These are phyloP conservation scores for Antedon mediterranea DNA, from an alignment of 53 echinoderm and acorn worm species.

Conservation along the genomic window DNA sequence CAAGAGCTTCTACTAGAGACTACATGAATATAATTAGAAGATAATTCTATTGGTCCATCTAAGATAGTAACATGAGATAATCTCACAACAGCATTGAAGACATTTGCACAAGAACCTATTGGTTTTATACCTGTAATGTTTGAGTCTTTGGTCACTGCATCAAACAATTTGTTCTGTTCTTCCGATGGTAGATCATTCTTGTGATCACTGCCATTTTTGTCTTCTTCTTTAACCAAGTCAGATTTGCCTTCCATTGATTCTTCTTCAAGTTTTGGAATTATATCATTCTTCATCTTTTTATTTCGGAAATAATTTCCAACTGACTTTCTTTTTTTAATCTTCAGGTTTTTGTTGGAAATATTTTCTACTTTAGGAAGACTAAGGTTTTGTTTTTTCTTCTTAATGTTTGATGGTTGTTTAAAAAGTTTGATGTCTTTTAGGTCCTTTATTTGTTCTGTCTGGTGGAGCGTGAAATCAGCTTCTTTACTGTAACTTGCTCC, in stretches of 20 bases:
- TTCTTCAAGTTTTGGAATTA: background rate
- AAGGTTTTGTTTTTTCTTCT: conserved; percentile 2
- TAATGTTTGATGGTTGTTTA: background rate
- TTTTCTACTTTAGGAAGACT: background rate
- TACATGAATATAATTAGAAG: too few relatives aligned
- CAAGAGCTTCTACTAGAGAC: too few relatives aligned
- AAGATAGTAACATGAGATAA: too few relatives aligned
- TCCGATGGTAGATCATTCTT: background rate
- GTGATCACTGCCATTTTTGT: background rate
- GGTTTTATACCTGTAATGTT: background rate
- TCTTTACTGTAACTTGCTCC: conserved; percentile 6
- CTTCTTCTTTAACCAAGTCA: background rate
- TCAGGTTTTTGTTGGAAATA: background rate
- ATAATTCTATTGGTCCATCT: too few relatives aligned
- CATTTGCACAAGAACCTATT: background rate
- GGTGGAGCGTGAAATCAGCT: conserved; percentile 19
- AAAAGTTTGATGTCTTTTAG: conserved; percentile 5
- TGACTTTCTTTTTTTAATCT: background rate
- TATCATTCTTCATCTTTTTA: background rate
- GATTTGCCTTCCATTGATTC: background rate
- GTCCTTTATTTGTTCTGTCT: conserved; percentile 16
- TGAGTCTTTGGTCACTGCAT: background rate
- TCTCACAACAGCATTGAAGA: too few relatives aligned
- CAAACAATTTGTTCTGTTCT: too few relatives aligned
- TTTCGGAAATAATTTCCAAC: background rate